Evolutionary conservation across 2,888 invertebrate species (phyloP).

Genomic region (Copidosoma aretas): DNA sequence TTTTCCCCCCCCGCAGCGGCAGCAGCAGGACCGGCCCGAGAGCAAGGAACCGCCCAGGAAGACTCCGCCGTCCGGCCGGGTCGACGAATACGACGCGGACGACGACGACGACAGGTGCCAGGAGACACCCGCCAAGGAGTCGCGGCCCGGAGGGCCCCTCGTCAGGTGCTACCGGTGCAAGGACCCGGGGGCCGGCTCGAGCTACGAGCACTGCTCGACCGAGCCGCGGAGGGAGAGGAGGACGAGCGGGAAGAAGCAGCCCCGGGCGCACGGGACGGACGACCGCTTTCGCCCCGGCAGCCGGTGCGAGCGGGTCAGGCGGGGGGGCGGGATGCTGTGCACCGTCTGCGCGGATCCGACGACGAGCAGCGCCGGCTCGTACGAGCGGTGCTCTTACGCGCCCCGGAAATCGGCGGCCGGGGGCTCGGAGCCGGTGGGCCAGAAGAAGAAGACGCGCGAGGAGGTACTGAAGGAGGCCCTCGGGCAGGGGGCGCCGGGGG

Average conservation of each 20-base stretch:
- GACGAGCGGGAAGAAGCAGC: not conserved
- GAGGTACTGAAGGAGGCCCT: not conserved
- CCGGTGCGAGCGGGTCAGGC: slow-evolving; percentile 71
- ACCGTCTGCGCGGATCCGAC: slow-evolving; percentile 76
- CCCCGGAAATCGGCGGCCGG: slow-evolving; percentile 73
- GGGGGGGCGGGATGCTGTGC: slow-evolving; percentile 74
- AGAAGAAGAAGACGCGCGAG: slow-evolving; percentile 7
- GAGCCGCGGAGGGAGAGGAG: not conserved
- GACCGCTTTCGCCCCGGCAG: not conserved
- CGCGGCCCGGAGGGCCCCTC: slow-evolving; percentile 7
- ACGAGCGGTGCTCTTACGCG: slow-evolving; percentile 83
- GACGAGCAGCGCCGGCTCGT: slow-evolving; percentile 74
- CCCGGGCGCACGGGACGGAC: not conserved
- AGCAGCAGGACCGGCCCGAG: too few species aligned
- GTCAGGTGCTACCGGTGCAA: slow-evolving; percentile 67
- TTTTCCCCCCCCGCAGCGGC: too few species aligned
- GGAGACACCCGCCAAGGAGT: slow-evolving; percentile 43
- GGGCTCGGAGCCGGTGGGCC: slow-evolving; percentile 42
- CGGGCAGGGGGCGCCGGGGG: slow-evolving; percentile 3
- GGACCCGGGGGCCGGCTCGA: slow-evolving; percentile 64
- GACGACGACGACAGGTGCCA: slow-evolving; percentile 47
- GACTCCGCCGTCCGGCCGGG: too few species aligned
- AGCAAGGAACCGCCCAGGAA: too few species aligned
- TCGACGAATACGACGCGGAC: slow-evolving; percentile 46
- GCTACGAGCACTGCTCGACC: slow-evolving; percentile 66